A percentile compares a stretch with the other conserved stretches of the same genome.
These are phyloP conservation scores for Trichomalopsis sarcophagae DNA, from an alignment of 1,140 invertebrate genomes.

Conservation along the genomic window DNA sequence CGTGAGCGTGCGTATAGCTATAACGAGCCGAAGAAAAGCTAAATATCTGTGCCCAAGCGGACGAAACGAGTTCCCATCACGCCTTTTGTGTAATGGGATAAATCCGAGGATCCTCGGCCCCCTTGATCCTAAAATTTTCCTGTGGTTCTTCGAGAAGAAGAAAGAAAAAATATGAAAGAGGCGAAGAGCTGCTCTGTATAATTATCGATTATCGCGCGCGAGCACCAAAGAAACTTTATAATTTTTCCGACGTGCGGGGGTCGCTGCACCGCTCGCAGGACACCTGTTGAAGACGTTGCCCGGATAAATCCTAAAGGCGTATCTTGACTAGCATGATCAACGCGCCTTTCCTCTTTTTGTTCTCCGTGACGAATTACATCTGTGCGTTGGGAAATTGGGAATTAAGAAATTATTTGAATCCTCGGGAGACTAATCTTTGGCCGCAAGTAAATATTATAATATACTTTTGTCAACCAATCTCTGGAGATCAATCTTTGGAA, in stretches of 20 bases:
- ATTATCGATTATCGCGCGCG: constrained; percentile 57
- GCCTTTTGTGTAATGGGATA: constrained; percentile 39
- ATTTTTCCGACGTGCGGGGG: constrained; percentile 45
- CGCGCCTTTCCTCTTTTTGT: not conserved
- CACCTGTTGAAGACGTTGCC: constrained; percentile 58
- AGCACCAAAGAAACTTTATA: constrained; percentile 49
- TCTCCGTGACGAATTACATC: not conserved
- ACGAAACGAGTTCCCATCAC: constrained; percentile 41
- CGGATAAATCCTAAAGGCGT: constrained; percentile 29
- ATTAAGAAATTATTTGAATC: too few species aligned
- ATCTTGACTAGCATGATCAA: not conserved
- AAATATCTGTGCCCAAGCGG: not conserved
- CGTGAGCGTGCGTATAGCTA: not conserved
- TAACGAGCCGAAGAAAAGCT: not conserved
- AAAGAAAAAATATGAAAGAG: not conserved
- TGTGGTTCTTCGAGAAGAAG: constrained; percentile 17
- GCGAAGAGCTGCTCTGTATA: constrained; percentile 38
- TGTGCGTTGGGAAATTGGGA: not conserved
- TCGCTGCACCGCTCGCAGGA: constrained; percentile 31
- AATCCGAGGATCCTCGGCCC: constrained; percentile 18
- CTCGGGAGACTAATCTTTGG: too few species aligned
- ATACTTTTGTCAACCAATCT: too few species aligned
- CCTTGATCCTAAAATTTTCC: constrained; percentile 40
- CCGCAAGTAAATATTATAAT: too few species aligned
- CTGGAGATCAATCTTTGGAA: too few species aligned